Evolutionary conservation across 1,140 invertebrate genomes (phyloP), one percentile per base, ranked within the genome.

Genomic region (Metaphire vulgaris): DNA sequence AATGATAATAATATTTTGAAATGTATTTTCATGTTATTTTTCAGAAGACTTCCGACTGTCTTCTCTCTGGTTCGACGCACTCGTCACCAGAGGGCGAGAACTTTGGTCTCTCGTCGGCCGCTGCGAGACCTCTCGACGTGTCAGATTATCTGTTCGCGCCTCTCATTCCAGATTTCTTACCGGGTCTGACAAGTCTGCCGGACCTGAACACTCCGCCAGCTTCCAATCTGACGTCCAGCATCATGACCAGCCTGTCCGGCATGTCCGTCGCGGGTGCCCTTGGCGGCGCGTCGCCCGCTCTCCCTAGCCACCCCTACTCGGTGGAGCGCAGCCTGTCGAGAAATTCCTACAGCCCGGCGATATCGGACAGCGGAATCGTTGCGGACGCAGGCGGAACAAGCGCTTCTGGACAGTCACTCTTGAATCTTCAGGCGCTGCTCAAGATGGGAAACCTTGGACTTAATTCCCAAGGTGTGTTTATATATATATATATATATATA

Each of bases 381-480:
- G 82, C 86, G 31, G 88, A 89, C 82, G 21, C 41, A 56, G 41
- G 6, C 21, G 41, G 41, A 56, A 88, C 90, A 6, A 90, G 90
- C 77, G 89, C 90, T 78, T 90, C 82, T 80, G 89, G 90, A 90
- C 83, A 91, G 84, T 91, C 92, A 56, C 89, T 92, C 78, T 93
- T 93, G 83, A 96, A 95, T 87, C 88, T 95, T 73, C 92, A 94
- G 83, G 92, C 92, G 26, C 89, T 95, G 73, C 93, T 93, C 70
- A 95, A 95, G 86, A 88, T 95, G 56, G 92, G 92, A 80, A 87
- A 80, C 68, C 79, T 84, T 64, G 78, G 78, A 21, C 76, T 82
- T 70, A 82, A 76, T 72, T 34, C 56, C 31, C 79, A 79, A 80
- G 80, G 80, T 81, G 77, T n/a, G n/a, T n/a, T n/a, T n/a, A n/a